Evolutionary conservation across 2,888 invertebrate genomes (phyloP).

Genomic region (Torymus aiolomorphi): DNA sequence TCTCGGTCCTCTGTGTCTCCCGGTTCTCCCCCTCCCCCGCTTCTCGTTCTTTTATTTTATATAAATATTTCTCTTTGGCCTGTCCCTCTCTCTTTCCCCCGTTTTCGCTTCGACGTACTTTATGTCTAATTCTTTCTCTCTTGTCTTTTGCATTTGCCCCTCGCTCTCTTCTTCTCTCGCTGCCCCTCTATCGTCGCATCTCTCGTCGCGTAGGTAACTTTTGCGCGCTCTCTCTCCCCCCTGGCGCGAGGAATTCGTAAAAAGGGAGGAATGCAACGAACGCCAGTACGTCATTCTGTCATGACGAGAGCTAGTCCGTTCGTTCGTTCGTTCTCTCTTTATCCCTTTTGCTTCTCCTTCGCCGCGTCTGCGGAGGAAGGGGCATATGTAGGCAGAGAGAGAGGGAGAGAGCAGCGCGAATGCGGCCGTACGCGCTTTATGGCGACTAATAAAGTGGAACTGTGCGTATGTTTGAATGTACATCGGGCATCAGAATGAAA

Average conservation of each 20-base stretch:
- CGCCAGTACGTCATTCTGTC: slow-evolving; percentile 67
- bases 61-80: slow-evolving; percentile 24
- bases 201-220: neutral
- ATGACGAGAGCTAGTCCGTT: slow-evolving; percentile 51
- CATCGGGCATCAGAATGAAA: too few species aligned
- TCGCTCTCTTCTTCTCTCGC: neutral
- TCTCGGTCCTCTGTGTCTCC: slow-evolving; percentile 25
- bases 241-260: slow-evolving; percentile 63
- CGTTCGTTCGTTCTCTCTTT: neutral
- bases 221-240: slow-evolving; percentile 4
- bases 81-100: neutral
- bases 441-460: too few species aligned
- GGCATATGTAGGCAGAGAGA: too few species aligned
- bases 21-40: too few species aligned
- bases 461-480: too few species aligned
- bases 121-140: slow-evolving; percentile 40
- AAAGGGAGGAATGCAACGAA: slow-evolving; percentile 66
- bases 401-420: too few species aligned
- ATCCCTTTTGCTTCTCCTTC: neutral
- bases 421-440: too few species aligned
- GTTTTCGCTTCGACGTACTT: slow-evolving; percentile 26
- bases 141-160: slow-evolving; percentile 24
- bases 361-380: too few species aligned
- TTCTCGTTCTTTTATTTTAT: neutral
- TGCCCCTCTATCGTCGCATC: neutral